Evolutionary conservation across 2,797 vertebrate genomes (phyloP).

Genomic region (Eupleurogrammus muticus): DNA sequence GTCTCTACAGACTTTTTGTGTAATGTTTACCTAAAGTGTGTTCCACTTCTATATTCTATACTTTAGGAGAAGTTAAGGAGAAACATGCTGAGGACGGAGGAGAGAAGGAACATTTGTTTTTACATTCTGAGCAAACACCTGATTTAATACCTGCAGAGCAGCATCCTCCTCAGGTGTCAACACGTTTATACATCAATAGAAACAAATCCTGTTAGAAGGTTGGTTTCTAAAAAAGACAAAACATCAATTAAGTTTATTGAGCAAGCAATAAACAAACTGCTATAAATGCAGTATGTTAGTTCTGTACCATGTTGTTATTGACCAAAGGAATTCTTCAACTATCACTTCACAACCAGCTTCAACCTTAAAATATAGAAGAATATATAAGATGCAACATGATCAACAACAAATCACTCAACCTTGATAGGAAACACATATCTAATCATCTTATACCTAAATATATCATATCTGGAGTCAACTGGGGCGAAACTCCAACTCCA

Average conservation of each 20-base stretch:
- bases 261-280: no score
- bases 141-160: slow-evolving; percentile 3
- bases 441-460: no score
- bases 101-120: slow-evolving; percentile 41
- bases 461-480: slow-evolving; percentile 26
- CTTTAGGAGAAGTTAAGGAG: slow-evolving; percentile 33
- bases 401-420: slow-evolving; percentile 12
- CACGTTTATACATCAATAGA: no score
- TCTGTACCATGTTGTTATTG: not conserved
- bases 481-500: slow-evolving; percentile 28
- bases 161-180: no score
- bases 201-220: no score
- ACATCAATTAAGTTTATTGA: no score
- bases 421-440: slow-evolving; percentile 30
- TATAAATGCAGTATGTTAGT: not conserved
- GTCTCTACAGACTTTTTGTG: no score
- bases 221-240: no score
- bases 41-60: no score
- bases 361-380: not conserved
- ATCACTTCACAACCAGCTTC: not conserved
- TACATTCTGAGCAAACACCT: slow-evolving; percentile 22
- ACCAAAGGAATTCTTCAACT: not conserved
- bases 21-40: no score
- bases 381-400: not conserved
- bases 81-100: slow-evolving; percentile 29